Percentiles rank a stretch among this genome's conserved stretches.
Evolutionary conservation across 1,140 invertebrate species (phyloP).

Genomic region (Euglossa dilemma): DNA sequence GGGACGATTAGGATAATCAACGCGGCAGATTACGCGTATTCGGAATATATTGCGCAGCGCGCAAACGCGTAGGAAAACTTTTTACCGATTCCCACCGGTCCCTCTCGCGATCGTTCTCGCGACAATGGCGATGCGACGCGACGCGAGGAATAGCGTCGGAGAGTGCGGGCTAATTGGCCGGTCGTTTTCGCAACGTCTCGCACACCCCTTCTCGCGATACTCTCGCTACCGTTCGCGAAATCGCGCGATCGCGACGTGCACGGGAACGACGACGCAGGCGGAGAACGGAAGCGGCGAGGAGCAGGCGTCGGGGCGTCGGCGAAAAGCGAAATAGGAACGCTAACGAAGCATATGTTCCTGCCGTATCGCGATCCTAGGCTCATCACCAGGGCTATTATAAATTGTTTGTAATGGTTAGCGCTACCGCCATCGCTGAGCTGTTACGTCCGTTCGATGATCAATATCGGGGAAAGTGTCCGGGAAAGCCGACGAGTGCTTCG

Average conservation of each 20-base stretch:
- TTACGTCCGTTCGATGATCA: background rate
- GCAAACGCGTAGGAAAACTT: too few species aligned
- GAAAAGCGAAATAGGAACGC: background rate
- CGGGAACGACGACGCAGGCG: background rate
- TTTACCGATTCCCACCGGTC: too few species aligned
- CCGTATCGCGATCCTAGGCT: constrained; percentile 55
- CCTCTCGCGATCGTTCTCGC: too few species aligned
- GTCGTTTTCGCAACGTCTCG: constrained; percentile 69
- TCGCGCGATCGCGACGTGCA: constrained; percentile 20
- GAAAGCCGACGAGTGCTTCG: background rate
- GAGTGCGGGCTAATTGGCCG: constrained; percentile 68
- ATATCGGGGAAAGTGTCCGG: constrained; percentile 33
- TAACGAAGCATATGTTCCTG: constrained; percentile 54
- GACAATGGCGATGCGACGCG: too few species aligned
- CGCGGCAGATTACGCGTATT: too few species aligned
- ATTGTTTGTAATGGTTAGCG: constrained; percentile 57
- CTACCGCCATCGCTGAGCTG: background rate
- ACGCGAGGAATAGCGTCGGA: constrained; percentile 43
- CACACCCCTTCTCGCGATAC: constrained; percentile 61
- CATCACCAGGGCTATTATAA: constrained; percentile 48
- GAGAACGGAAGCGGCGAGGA: background rate
- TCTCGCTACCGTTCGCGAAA: constrained; percentile 70
- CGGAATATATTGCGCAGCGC: too few species aligned
- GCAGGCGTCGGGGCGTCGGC: background rate
- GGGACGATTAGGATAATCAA: too few species aligned